Evolutionary conservation across 2,797 vertebrate species (phyloP).

Genomic region (Gymnopithys bicolor): DNA sequence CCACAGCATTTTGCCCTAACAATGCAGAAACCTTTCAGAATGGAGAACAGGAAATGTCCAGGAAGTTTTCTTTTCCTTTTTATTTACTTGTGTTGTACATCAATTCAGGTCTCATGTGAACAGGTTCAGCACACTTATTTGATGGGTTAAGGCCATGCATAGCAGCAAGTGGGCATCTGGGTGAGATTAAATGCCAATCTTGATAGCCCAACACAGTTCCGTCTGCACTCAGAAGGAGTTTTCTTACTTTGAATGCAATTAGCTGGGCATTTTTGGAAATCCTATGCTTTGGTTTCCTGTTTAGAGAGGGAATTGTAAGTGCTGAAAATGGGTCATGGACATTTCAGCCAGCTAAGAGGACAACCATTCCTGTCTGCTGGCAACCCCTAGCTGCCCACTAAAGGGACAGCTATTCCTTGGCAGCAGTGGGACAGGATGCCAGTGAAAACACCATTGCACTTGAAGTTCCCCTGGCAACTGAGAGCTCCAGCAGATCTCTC

Average conservation of each 20-base stretch:
- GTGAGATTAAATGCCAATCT: neutral
- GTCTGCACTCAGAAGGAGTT: neutral
- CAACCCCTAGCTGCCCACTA: neutral
- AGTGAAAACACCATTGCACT: neutral
- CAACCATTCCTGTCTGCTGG: neutral
- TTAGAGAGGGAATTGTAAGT: neutral
- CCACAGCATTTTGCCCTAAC: neutral
- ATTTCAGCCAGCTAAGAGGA: neutral
- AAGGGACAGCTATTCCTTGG: neutral
- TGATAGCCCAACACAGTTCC: neutral
- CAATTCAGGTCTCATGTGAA: neutral
- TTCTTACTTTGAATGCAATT: neutral
- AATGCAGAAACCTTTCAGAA: conserved; percentile 30
- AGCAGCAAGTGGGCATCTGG: neutral
- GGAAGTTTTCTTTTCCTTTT: conserved; percentile 3
- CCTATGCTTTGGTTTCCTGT: neutral
- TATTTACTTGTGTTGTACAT: neutral
- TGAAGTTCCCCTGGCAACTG: neutral
- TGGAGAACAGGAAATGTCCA: neutral
- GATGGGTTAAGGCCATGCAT: neutral
- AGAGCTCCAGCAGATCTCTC: neutral
- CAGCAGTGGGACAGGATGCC: neutral
- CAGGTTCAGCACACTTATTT: neutral
- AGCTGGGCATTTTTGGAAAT: neutral
- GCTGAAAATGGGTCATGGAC: neutral